Evolutionary conservation across 1,140 invertebrate genomes (phyloP), one percentile per base, ranked within the genome.

Genomic region (Plectrocnemia conspersa): DNA sequence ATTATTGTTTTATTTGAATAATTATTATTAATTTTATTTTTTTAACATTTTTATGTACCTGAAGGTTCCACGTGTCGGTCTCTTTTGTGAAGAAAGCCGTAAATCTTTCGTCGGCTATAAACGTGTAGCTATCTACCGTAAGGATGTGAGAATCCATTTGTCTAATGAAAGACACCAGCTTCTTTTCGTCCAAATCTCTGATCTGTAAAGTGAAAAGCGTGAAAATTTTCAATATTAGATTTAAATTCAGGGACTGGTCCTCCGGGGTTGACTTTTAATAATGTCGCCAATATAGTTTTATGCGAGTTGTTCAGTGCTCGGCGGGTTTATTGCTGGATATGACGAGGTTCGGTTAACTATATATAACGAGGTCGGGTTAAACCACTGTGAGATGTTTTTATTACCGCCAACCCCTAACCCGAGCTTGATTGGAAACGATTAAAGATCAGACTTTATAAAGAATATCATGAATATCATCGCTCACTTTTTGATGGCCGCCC

Each of bases 21-120:
- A n/a, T n/a, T n/a, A n/a, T n/a, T n/a, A n/a, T n/a, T n/a, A n/a
- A n/a, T n/a, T n/a, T n/a, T n/a, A n/a, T n/a, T n/a, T n/a, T n/a
- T n/a, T n/a, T n/a, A n/a, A n/a, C n/a, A n/a, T n/a, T n/a, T 42
- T 42, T 38, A 9, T 42, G 41, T 29, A 91, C 86, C 74, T 91
- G 85, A 35, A 95, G 78, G 6, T 89, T 93, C 91, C 91, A 95
- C 58, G 89, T 90, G 67, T 92, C 88, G 1, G 83, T 82, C 41
- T 82, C 77, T 56, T 89, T 85, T 13, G 85, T 84, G 63, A 88
- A 84, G 66, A 88, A 79, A 38, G 81, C 79, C 67, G 89, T 84
- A 73, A 92, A 91, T 65, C 90, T 79, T 65, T 91, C 87, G 76
- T 92, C 89, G 15, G 86, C 88, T 66, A 92, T 91, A 74, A 92